Evolutionary conservation across 2,113 vertebrate genomes (phyloP).

Genomic region (Camelus dromedarius): DNA sequence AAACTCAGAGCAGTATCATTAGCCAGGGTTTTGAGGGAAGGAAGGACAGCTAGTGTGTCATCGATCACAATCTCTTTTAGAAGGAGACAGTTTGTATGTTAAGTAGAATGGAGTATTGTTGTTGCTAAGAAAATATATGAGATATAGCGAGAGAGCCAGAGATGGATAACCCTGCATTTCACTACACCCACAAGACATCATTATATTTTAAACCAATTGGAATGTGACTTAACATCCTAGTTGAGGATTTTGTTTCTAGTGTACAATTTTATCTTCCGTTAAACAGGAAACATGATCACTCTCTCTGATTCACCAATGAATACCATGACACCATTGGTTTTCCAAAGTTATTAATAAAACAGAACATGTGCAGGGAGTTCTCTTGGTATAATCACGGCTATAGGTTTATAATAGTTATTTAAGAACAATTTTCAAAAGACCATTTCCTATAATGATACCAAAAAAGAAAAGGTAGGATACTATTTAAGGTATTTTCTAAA

Average conservation of each 20-base stretch:
- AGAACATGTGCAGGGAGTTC: neutral
- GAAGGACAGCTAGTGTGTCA: neutral
- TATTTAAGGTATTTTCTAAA: constrained; percentile 9
- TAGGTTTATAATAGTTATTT: neutral
- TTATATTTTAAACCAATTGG: neutral
- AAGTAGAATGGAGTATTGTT: neutral
- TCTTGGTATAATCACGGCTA: neutral
- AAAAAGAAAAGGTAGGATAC: constrained; percentile 2
- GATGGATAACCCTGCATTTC: neutral
- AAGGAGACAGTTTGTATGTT: neutral
- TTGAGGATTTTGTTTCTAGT: neutral
- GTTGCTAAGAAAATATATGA: neutral
- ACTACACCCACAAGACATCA: neutral
- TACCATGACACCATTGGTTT: constrained; percentile 7
- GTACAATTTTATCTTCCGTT: constrained; percentile 7
- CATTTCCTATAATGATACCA: neutral
- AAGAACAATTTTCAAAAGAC: neutral
- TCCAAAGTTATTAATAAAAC: constrained; percentile 41
- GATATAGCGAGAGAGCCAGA: neutral
- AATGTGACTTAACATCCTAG: neutral
- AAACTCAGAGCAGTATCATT: neutral
- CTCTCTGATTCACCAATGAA: constrained; percentile 2
- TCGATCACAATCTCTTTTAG: neutral
- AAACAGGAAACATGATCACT: constrained; percentile 25
- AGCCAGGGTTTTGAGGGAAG: neutral